Evolutionary conservation across 2,888 invertebrate genomes (phyloP).

Genomic region (Drosophila anomalata): DNA sequence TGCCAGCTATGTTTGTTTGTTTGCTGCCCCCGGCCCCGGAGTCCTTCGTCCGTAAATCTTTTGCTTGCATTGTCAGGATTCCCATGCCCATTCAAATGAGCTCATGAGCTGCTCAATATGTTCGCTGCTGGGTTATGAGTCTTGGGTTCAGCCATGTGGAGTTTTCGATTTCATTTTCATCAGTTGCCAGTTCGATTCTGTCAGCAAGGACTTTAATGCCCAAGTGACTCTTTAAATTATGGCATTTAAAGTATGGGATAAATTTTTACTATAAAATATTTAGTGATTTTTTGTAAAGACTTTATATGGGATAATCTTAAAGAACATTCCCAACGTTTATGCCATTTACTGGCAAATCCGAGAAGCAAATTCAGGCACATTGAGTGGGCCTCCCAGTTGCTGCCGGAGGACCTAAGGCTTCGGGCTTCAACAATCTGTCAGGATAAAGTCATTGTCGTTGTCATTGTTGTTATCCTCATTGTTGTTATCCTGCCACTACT

Average conservation of each 20-base stretch:
- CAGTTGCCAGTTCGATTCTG: not conserved
- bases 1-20: slow-evolving; percentile 62
- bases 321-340: slow-evolving; percentile 26
- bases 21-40: slow-evolving; percentile 7
- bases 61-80: slow-evolving; percentile 32
- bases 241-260: not conserved
- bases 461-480: slow-evolving; percentile 56
- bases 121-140: slow-evolving; percentile 24
- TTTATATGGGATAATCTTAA: slow-evolving; percentile 10
- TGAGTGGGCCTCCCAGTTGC: slow-evolving; percentile 8
- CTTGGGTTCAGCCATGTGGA: slow-evolving; percentile 33
- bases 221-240: not conserved
- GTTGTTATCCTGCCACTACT: slow-evolving; percentile 49
- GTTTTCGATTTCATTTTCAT: slow-evolving; percentile 20
- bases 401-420: slow-evolving; percentile 28
- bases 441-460: slow-evolving; percentile 72
- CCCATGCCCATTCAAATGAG: slow-evolving; percentile 32
- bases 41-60: slow-evolving; percentile 13
- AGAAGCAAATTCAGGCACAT: slow-evolving; percentile 14
- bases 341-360: slow-evolving; percentile 26
- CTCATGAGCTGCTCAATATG: slow-evolving; percentile 41
- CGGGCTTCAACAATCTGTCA: slow-evolving; percentile 64
- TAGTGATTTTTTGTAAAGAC: too few relatives aligned
- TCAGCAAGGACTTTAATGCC: not conserved
- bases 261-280: not conserved